Base-by-base conservation (phyloP, 2,113 vertebrate species). In the Lipotes vexillifer region DNA sequence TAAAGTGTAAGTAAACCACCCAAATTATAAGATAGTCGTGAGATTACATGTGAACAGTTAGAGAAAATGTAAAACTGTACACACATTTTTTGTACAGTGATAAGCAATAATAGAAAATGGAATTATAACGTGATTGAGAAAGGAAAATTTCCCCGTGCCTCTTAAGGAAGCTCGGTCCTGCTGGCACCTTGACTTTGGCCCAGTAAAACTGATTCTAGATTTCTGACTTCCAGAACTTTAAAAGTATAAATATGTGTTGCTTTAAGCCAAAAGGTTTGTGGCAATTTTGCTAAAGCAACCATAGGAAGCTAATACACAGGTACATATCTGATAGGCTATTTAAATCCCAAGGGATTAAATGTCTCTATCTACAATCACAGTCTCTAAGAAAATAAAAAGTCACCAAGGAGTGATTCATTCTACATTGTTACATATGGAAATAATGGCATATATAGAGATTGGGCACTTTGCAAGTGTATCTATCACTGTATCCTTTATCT, bases 331-430 rank as follows among this genome's bases (percentile, higher is more conserved):
- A 15, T 49, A 13, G 25, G 6, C 15, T 83, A 31, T 71, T 93
- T 68, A 71, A 91, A 77, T 75, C 7, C 10, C 33, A 72, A 66
- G 10, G 46, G 72, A 75, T 74, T 61, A 94, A 82, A 83, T 44
- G 1, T 49, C 17, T 82, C 31, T 41, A 44, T 6, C 33, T 63
- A 49, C 3, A 63, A 36, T 66, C 59, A 88, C 6, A 63, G 3
- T 63, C 31, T 85, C 29, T 92, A 96, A 80, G 65, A 93, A 91
- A 93, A 88, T 55, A 52, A 52, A 52, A 17, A 88, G 90, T 68
- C 17, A 71, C 7, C 6, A 75, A 41, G 23, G 52, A 84, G 27
- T 92, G 49, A 59, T 68, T 83, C 23, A 82, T 82, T 59, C 46
- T 3, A 27, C 3, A 49, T 44, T 5, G 93, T 87, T 57, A 65